A percentile compares a stretch with the other conserved stretches of the same genome.
Conservation (phyloP, 1,140 invertebrate genomes). For the Ceratina japonica region DNA sequence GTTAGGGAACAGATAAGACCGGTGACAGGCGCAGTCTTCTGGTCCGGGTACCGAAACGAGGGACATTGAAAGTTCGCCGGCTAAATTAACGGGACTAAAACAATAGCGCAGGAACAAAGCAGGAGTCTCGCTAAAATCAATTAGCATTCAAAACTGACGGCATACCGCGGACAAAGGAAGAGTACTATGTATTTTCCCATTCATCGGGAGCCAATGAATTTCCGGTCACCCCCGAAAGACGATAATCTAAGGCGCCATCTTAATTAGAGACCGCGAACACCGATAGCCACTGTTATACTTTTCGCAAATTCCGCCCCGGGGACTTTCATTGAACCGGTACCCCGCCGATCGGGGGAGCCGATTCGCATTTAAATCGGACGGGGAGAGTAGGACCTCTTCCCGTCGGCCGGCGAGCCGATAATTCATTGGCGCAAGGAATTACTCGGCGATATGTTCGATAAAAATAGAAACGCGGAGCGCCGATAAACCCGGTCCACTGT, state of each 20-base stretch:
- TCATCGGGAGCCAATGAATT: slow-evolving; percentile 9
- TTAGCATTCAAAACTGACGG: not conserved
- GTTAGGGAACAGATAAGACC: too few relatives aligned
- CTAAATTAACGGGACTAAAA: slow-evolving; percentile 3
- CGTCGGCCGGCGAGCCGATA: not conserved
- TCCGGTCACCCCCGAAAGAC: not conserved
- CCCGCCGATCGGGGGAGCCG: not conserved
- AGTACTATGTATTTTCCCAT: not conserved
- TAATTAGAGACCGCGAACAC: slow-evolving; percentile 59
- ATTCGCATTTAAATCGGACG: not conserved
- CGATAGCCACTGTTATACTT: slow-evolving; percentile 10
- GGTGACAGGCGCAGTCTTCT: too few relatives aligned
- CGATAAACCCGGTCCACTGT: slow-evolving; percentile 34
- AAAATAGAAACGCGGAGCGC: slow-evolving; percentile 24
- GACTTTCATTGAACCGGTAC: too few relatives aligned
- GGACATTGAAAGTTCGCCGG: not conserved
- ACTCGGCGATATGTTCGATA: slow-evolving; percentile 3
- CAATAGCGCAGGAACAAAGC: not conserved
- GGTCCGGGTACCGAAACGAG: too few relatives aligned
- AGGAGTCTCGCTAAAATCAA: not conserved
- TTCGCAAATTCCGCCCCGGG: not conserved
- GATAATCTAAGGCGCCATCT: slow-evolving; percentile 34
- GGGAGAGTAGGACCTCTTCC: not conserved
- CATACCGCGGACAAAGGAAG: not conserved
- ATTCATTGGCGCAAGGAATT: slow-evolving; percentile 39